These are phyloP conservation scores for Phthorimaea operculella DNA, from an alignment of 1,140 invertebrate species.

Conservation along the genomic window DNA sequence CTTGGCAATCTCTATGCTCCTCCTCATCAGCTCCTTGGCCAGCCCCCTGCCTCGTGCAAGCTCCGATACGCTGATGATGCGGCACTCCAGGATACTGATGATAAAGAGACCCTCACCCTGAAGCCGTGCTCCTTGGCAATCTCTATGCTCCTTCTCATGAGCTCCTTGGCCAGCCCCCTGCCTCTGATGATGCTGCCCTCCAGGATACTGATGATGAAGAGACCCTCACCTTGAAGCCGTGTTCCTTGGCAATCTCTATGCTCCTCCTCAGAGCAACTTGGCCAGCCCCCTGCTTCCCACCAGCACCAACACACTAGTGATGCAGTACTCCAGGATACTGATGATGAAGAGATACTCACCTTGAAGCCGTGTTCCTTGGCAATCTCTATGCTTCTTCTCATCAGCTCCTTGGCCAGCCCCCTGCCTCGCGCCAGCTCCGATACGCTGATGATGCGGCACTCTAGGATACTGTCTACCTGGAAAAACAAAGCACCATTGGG, in stretches of 20 bases:
- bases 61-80: slow-evolving; percentile 76
- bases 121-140: too few relatives aligned
- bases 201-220: background rate
- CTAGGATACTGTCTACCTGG: slow-evolving; percentile 78
- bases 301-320: slow-evolving; percentile 77
- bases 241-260: slow-evolving; percentile 72
- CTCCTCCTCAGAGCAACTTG: slow-evolving; percentile 74
- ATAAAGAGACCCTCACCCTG: too few relatives aligned
- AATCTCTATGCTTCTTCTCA: slow-evolving; percentile 72
- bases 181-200: too few relatives aligned
- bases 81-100: too few relatives aligned
- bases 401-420: slow-evolving; percentile 77
- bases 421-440: slow-evolving; percentile 74
- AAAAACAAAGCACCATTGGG: background rate
- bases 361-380: slow-evolving; percentile 76
- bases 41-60: too few relatives aligned
- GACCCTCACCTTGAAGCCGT: slow-evolving; percentile 74
- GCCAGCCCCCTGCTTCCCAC: slow-evolving; percentile 78
- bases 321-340: slow-evolving; percentile 81
- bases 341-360: slow-evolving; percentile 70
- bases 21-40: slow-evolving; percentile 75
- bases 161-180: too few relatives aligned
- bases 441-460: slow-evolving; percentile 82
- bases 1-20: too few relatives aligned
- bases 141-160: too few relatives aligned